Evolutionary conservation across 2,797 vertebrate genomes (phyloP), one percentile per base, ranked within the genome.

Genomic region (Oryzias sinensis): DNA sequence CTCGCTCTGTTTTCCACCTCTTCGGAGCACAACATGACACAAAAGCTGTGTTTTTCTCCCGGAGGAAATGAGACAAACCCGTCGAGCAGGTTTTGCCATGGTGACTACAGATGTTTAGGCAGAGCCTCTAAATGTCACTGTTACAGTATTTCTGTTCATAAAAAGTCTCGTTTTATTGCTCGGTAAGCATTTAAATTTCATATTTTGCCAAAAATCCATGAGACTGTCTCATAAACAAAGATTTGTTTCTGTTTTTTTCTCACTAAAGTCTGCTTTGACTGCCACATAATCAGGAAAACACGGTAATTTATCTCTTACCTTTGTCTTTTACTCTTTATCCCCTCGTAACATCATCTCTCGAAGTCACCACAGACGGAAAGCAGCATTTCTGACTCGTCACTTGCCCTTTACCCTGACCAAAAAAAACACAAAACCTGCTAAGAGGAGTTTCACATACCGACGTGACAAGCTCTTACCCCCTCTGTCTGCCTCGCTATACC

Each of bases 311-410:
- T 6, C 5, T 57, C 80, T 82, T 83, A 88, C 80, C 79, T 80
- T 79, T 49, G 24, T 66, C 22, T 65, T 57, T 52, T 56, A 14
- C 45, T 56, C 45, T 48, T 43, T 46, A 54, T 71, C 56, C 55
- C 55, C 59, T 84, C 73, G 83, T 56, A 70, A 44, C 68, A 73
- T 91, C 81, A 86, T 84, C 75, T 84, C 61, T 66, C 70, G 59
- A 69, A 72, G 65, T 66, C 33, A 15, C 73, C 56, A 27, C 44
- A 58, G 52, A 70, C 14, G 5, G 55, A 77, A 46, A 43, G 14
- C 56, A 71, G 58, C 90, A 91, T 90, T 60, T 52, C 71, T 53
- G 14, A 27, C 46, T 41, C 7, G 5, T 43, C 55, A 9, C 52
- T 68, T 5, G 57, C 46, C 16, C 57, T 52, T 46, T 60, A 44